These are phyloP conservation scores for Vireo altiloquus DNA, from an alignment of 2,113 vertebrate species.

Conservation along the genomic window DNA sequence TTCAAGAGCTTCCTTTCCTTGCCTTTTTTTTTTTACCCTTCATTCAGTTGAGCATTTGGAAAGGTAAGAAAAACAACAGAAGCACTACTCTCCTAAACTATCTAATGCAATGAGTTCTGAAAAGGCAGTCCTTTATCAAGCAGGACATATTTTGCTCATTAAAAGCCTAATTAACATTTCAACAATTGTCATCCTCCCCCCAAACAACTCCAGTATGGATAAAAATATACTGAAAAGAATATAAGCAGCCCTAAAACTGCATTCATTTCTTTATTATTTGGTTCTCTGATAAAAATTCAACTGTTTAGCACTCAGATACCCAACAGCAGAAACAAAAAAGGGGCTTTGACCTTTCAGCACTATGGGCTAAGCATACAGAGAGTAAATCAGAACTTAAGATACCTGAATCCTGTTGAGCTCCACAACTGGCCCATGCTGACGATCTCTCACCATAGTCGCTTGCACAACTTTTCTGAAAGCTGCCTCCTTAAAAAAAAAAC, in stretches of 20 bases:
- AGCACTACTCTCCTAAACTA: neutral
- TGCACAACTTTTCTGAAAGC: constrained; percentile 98
- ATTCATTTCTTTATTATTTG: neutral
- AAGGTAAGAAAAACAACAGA: neutral
- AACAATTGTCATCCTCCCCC: neutral
- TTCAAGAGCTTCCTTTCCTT: neutral
- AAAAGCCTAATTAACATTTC: neutral
- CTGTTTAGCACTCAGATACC: neutral
- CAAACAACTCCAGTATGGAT: neutral
- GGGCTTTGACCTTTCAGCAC: neutral
- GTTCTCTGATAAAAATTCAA: neutral
- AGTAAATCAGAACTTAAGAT: neutral
- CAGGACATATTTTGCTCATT: neutral
- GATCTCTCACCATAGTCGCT: constrained; percentile 96
- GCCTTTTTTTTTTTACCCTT: neutral
- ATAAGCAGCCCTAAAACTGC: neutral
- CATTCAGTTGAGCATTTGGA: constrained; percentile 34
- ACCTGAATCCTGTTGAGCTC: constrained; percentile 99
- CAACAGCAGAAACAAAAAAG: neutral
- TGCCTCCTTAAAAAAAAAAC: constrained; percentile 83
- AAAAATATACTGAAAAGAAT: neutral
- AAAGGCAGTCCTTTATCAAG: neutral
- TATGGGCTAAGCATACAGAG: neutral
- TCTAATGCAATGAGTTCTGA: neutral
- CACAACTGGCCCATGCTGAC: constrained; percentile 95